Conservation (phyloP, 37 sponge, comb jelly and placozoan species). For the Tethya wilhelma region DNA sequence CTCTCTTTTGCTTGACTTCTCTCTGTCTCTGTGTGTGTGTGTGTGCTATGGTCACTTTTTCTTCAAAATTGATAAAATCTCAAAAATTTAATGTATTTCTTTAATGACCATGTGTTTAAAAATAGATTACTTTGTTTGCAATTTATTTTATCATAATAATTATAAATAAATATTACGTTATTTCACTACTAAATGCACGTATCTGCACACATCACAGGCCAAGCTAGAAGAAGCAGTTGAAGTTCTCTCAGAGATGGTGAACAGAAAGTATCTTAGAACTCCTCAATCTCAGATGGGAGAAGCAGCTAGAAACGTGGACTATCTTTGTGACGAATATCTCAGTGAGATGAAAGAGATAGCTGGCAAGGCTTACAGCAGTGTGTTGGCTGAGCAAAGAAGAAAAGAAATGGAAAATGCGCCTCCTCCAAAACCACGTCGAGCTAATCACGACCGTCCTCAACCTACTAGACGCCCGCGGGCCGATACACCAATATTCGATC, state of each 20-base stretch:
- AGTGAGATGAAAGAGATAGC: conserved; percentile 41
- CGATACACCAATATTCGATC: too few species aligned
- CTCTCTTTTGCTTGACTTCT: too few species aligned
- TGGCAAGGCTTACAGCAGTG: neutral
- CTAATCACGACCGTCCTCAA: too few species aligned
- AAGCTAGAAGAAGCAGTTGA: conserved; percentile 80
- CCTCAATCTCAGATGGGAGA: conserved; percentile 62
- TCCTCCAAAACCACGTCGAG: too few species aligned
- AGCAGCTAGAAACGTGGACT: conserved; percentile 49
- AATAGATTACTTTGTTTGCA: too few species aligned
- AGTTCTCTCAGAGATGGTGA: conserved; percentile 74
- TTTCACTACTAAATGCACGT: too few species aligned
- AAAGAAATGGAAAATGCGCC: neutral
- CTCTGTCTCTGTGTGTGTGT: neutral
- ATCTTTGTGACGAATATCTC: conserved; percentile 36
- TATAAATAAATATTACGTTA: too few species aligned
- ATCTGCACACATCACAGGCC: conserved; percentile 27
- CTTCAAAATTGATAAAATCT: too few species aligned
- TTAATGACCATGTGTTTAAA: neutral
- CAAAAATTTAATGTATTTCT: too few species aligned
- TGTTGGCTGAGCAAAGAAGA: neutral
- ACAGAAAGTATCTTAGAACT: conserved; percentile 69
- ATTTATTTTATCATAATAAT: too few species aligned
- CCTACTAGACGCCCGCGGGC: too few species aligned
- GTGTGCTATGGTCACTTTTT: too few species aligned